Percentiles rank a stretch among this genome's conserved stretches.
These are phyloP conservation scores for Drosophila suboccidentalis DNA, from an alignment of 2,888 invertebrate species.

Conservation along the genomic window DNA sequence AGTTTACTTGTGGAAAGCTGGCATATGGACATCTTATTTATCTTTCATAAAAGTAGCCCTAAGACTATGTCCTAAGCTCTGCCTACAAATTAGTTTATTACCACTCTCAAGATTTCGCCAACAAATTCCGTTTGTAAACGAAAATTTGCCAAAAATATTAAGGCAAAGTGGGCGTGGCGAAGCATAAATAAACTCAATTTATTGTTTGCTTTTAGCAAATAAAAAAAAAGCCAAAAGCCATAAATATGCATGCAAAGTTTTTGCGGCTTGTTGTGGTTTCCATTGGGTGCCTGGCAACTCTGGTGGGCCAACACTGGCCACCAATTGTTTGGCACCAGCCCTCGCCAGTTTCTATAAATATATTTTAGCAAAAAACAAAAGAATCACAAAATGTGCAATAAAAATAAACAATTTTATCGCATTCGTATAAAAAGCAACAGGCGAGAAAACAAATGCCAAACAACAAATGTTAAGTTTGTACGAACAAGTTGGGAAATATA, in stretches of 20 bases:
- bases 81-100: constrained; percentile 55
- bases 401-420: constrained; percentile 47
- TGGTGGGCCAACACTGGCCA: constrained; percentile 22
- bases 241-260: constrained; percentile 67
- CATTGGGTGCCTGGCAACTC: constrained; percentile 20
- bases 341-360: constrained; percentile 67
- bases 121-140: not conserved
- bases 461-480: constrained; percentile 26
- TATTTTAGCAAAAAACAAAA: constrained; percentile 54
- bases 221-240: constrained; percentile 52
- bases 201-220: constrained; percentile 58
- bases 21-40: constrained; percentile 63
- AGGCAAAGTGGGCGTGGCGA: constrained; percentile 37
- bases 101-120: constrained; percentile 25
- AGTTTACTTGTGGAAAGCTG: constrained; percentile 41
- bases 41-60: constrained; percentile 40
- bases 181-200: constrained; percentile 54
- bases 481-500: not conserved
- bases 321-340: constrained; percentile 61
- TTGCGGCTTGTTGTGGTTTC: constrained; percentile 29
- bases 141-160: not conserved
- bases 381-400: constrained; percentile 31
- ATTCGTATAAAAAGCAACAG: constrained; percentile 44
- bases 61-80: constrained; percentile 22
- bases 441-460: constrained; percentile 24